Conservation (phyloP, 1,140 invertebrate species). For the Eumeta japonica region DNA sequence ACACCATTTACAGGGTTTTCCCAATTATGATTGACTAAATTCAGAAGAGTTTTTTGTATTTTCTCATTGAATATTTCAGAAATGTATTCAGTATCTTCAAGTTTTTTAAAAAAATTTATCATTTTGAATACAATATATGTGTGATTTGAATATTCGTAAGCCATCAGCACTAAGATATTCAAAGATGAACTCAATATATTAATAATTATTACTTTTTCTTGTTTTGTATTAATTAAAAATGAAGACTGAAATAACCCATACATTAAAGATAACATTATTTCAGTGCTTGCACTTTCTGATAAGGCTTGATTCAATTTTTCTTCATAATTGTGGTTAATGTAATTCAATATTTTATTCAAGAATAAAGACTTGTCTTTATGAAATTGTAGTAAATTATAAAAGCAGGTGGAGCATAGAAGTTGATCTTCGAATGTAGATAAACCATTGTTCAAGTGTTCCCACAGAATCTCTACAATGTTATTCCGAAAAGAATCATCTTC, state of each 20-base stretch:
- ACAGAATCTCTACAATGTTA: constrained; percentile 23
- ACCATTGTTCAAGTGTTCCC: constrained; percentile 26
- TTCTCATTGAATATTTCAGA: constrained; percentile 21
- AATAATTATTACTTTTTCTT: constrained; percentile 11
- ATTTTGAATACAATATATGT: constrained; percentile 48
- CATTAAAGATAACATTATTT: constrained; percentile 21
- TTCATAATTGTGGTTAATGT: no score
- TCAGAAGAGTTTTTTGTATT: constrained; percentile 30
- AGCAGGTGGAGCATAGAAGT: constrained; percentile 36
- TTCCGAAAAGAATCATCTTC: constrained; percentile 13
- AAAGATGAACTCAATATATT: constrained; percentile 23
- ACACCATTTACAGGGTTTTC: constrained; percentile 51
- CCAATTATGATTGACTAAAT: constrained; percentile 51
- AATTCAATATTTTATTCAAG: no score
- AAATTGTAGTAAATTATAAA: constrained; percentile 17
- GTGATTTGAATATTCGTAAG: constrained; percentile 44
- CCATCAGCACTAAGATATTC: constrained; percentile 25
- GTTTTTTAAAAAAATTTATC: constrained; percentile 37
- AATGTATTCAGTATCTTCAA: constrained; percentile 27
- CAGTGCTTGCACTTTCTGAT: no score
- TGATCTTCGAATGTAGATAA: constrained; percentile 36
- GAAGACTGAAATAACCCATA: constrained; percentile 50
- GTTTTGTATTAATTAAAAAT: constrained; percentile 21
- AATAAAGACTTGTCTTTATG: no score
- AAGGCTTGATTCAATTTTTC: no score